Base-by-base conservation (phyloP, 2,797 vertebrate species). In the Brotula barbata region DNA sequence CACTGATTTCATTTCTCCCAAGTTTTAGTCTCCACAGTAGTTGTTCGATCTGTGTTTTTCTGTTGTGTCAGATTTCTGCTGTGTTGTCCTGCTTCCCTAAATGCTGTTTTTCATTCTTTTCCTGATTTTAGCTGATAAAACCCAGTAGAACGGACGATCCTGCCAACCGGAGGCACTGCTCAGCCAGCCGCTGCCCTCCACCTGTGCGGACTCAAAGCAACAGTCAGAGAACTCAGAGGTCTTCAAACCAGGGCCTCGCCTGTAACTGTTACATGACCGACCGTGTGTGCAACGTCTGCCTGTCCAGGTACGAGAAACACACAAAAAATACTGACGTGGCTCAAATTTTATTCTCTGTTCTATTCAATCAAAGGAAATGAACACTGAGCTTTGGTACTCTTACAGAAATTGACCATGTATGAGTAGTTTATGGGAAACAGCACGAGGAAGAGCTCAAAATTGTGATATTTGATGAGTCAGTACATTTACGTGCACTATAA, bases 211-310 rank as follows among this genome's bases (percentile, higher is more conserved):
- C 71, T 21, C 61, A 83, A 52, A 84, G 58, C 72, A 88, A 80
- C 53, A 81, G 82, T 63, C 83, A 90, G 58, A 93, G 84, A 55
- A 86, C 80, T 50, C 93, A 86, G 61, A 94, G 87, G 84, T 68
- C 79, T 28, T 72, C 90, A 2, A 91, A 84, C 60, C 88, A 82
- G 19, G 81, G 64, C 39, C 75, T 92, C 80, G 92, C 87, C 71
- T 99, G 97, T 82, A 92, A 88, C 89, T 99, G 97, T 86, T 96
- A 91, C 1, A 89, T 89, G 73, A 96, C 93, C 0, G 94, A 97
- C 58, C 92, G 90, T 23, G 90, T 99, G 78, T 99, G 97, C 90
- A 97, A 92, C 69, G 60, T 96, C 90, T 99, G 97, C 85, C 87
- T 98, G 89, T 93, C 94, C 78, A 96, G 96, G 97, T 99, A 60